These are phyloP conservation scores for Sesamia nonagrioides DNA, from an alignment of 1,140 invertebrate genomes.

Conservation along the genomic window DNA sequence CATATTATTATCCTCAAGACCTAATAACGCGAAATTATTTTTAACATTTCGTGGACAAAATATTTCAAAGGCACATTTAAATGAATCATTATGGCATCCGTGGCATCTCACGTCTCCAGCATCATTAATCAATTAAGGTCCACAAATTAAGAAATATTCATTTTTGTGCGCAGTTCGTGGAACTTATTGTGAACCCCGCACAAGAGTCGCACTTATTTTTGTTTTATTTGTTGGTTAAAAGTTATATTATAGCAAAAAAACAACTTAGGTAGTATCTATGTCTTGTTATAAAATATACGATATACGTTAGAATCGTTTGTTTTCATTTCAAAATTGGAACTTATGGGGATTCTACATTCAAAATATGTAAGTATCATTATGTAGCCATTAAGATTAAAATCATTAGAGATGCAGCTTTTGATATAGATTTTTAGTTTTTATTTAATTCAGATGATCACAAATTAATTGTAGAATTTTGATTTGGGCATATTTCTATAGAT, in stretches of 20 bases:
- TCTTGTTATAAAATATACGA: too few relatives aligned
- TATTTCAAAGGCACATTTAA: conserved; percentile 7
- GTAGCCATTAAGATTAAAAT: background rate
- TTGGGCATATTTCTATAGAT: background rate
- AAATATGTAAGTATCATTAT: background rate
- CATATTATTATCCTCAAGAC: background rate
- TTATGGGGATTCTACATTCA: background rate
- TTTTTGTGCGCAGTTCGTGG: conserved; percentile 15
- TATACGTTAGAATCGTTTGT: too few relatives aligned
- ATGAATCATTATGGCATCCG: conserved; percentile 39
- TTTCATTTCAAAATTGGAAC: too few relatives aligned
- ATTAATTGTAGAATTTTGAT: background rate
- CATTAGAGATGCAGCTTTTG: background rate
- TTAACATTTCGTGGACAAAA: conserved; percentile 13
- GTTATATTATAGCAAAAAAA: conserved; percentile 8
- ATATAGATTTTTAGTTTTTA: background rate
- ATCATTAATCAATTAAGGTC: conserved; percentile 39
- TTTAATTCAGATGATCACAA: background rate
- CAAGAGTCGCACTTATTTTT: conserved; percentile 1
- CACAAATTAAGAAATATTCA: conserved; percentile 39
- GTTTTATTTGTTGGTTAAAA: background rate
- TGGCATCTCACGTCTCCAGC: conserved; percentile 11
- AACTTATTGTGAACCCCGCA: conserved; percentile 17
- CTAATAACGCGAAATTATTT: background rate
- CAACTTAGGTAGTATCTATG: background rate